Evolutionary conservation across 2,113 vertebrate genomes (phyloP).

Genomic region (Litocranius walleri): DNA sequence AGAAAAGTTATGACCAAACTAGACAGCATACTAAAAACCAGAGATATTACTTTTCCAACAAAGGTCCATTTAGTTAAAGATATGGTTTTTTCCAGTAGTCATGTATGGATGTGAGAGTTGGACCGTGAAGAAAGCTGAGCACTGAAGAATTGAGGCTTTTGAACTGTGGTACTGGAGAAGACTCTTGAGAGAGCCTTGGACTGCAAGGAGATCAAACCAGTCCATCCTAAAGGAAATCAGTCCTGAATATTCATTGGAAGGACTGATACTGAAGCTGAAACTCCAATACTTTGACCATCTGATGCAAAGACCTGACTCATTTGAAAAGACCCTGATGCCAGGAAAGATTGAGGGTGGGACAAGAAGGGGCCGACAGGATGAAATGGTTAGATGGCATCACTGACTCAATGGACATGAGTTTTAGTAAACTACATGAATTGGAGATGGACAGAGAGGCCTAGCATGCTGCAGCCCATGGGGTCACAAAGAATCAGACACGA

Average conservation of each 20-base stretch:
- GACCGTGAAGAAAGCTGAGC: background rate
- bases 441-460: background rate
- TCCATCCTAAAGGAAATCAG: background rate
- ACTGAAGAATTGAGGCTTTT: background rate
- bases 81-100: background rate
- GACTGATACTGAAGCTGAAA: background rate
- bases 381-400: background rate
- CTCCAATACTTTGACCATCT: background rate
- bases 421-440: background rate
- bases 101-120: background rate
- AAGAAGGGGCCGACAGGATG: background rate
- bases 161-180: background rate
- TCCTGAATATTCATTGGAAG: background rate
- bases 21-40: background rate
- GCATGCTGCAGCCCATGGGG: fast-evolving
- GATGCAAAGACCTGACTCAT: background rate
- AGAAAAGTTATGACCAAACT: background rate
- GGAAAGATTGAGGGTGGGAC: background rate
- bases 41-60: background rate
- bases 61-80: background rate
- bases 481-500: fast-evolving
- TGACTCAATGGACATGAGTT: background rate
- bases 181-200: background rate
- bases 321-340: background rate
- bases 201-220: background rate